Evolutionary conservation across 2,888 invertebrate genomes (phyloP), one percentile per base, ranked within the genome.

Genomic region (Apocheima hispidaria): DNA sequence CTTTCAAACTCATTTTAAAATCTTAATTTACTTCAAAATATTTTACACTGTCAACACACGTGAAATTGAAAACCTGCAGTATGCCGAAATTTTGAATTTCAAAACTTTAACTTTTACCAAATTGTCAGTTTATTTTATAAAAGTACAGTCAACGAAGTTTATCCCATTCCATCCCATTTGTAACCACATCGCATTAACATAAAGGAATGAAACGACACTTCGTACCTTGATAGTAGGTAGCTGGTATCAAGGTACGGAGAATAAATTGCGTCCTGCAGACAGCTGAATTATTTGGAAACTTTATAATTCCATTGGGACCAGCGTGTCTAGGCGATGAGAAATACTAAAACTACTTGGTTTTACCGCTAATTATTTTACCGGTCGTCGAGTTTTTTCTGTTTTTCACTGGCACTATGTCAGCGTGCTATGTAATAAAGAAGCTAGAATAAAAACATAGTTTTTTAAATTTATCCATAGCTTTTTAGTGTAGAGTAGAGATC

Each of bases 231-330:
- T 5, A 26, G 23, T 43, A 40, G 48, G 20, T 50, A 18, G n/a
- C n/a, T n/a, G n/a, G n/a, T n/a, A n/a, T n/a, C n/a, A n/a, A n/a
- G n/a, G n/a, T n/a, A n/a, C n/a, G n/a, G n/a, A n/a, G n/a, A n/a
- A n/a, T 30, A 16, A 52, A 64, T 43, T 58, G 30, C 46, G 38
- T 57, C 46, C 14, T 41, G 44, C 20, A 60, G 65, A 72, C n/a
- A 35, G 44, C 16, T 58, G 63, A 71, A 72, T 63, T 48, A 65
- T 69, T 68, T 67, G 59, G 44, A 41, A 74, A 73, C 68, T 76
- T 71, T 38, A 52, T 68, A 63, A 68, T 63, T 60, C 64, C 60
- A 64, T 30, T 20, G 63, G 58, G 53, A 38, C 53, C 41, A 51
- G 38, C 23, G 23, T 52, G 55, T 18, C 46, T 63, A 20, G n/a